Base-by-base conservation (phyloP, 2,797 vertebrate species). In the Sylvia borin region DNA sequence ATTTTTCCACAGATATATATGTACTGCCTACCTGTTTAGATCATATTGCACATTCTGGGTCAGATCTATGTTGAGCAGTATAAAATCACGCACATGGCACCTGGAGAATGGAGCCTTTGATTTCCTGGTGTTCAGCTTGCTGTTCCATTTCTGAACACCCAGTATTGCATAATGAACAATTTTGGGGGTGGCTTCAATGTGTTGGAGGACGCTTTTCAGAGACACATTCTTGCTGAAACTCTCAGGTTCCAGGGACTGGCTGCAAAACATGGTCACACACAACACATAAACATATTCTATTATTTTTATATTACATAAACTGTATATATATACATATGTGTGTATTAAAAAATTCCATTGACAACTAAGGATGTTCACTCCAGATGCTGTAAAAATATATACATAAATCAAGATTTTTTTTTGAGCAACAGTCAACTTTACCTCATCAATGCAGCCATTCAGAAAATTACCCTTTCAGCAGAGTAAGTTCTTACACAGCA, bases 41-140 rank as follows among this genome's bases (percentile, higher is more conserved):
- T 99, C 99, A 42, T 99, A 99, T 96, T 99, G 99, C 78, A 99
- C 99, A 16, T 99, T 99, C 97, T 99, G 99, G 8, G 99, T 99
- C 96, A 99, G 97, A 97, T 99, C 99, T 90, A 99, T 98, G 60
- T 99, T 99, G 68, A 99, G 99, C 97, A 99, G 97, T 87, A 99
- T 97, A 58, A 99, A 99, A 95, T 99, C 98, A 36, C 98, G 99
- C 78, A 99, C 98, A 1, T 99, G 99, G 89, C 99, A 99, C 45
- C 99, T 98, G 43, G 99, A 99, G 98, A 99, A 99, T 0, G 98
- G 97, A 27, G 79, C 60, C 61, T 97, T 95, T 31, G 97, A 88
- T 71, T 96, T 93, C 86, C 72, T 97, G 68, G 90, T 87, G 7
- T 97, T 98, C 97, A 99, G 96, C 89, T 97, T 97, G 97, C 99